Conservation (phyloP, 2,797 vertebrate species). For the Paratrypauchen microcephalus region DNA sequence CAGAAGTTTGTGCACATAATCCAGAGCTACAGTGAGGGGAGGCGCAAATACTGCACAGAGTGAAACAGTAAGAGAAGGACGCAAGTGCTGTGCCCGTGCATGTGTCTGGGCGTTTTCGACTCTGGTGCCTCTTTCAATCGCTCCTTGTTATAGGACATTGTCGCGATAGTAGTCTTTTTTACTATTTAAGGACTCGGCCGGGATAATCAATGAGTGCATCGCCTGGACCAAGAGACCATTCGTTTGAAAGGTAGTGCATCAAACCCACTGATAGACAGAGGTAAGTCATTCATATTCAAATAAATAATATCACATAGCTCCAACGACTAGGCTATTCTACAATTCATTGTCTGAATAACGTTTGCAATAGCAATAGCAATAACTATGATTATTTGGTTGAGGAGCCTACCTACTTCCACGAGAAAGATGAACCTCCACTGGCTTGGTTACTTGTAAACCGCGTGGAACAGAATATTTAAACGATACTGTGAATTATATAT, state of each 20-base stretch:
- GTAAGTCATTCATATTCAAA: conserved; percentile 1
- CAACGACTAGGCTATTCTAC: too few species aligned
- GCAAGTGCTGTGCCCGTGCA: not conserved
- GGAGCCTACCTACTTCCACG: not conserved
- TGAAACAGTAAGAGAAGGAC: conserved; percentile 14
- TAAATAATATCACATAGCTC: not conserved
- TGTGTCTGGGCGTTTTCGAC: not conserved
- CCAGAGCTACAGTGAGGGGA: conserved; percentile 38
- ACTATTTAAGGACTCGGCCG: not conserved
- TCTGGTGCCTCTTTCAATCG: conserved; percentile 1
- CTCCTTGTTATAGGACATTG: conserved; percentile 15
- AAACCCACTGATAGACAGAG: not conserved
- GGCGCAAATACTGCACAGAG: conserved; percentile 22
- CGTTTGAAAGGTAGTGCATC: conserved; percentile 22
- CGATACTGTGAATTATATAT: not conserved
- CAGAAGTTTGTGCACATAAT: conserved; percentile 56
- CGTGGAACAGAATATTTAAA: conserved; percentile 2
- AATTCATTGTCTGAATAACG: not conserved
- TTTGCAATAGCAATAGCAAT: not conserved
- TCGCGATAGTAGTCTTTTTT: not conserved
- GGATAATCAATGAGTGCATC: conserved; percentile 14
- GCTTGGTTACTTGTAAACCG: not conserved
- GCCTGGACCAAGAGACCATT: conserved; percentile 32
- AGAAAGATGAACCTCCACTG: not conserved
- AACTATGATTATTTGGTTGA: not conserved